These are phyloP conservation scores for Pecten maximus DNA, from an alignment of 2,888 invertebrate species.

Conservation along the genomic window DNA sequence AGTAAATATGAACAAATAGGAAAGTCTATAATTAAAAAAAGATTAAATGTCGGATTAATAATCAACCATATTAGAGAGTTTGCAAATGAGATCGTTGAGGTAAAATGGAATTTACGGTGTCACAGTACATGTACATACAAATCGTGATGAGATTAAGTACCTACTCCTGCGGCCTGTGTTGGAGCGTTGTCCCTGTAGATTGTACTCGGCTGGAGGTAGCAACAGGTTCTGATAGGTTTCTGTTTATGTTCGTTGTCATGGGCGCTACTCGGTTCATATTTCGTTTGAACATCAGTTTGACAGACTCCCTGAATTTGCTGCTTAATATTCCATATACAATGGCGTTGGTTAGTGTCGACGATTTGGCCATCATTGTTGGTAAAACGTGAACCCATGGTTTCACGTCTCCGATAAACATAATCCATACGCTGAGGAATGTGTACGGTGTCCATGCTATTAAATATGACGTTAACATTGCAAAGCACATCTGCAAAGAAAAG, in stretches of 20 bases:
- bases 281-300: neutral
- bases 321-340: slow-evolving; percentile 59
- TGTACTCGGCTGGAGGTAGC: neutral
- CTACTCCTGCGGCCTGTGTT: neutral
- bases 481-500: slow-evolving; percentile 54
- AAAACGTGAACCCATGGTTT: slow-evolving; percentile 56
- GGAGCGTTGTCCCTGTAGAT: neutral
- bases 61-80: too few species aligned
- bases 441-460: slow-evolving; percentile 63
- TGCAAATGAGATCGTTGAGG: too few species aligned
- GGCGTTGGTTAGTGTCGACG: slow-evolving; percentile 58
- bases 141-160: neutral
- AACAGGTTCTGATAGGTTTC: neutral
- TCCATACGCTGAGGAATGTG: slow-evolving; percentile 55
- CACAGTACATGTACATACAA: too few species aligned
- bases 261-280: neutral
- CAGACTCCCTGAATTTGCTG: slow-evolving; percentile 48
- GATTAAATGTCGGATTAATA: too few species aligned
- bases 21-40: too few species aligned
- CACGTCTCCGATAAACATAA: slow-evolving; percentile 52
- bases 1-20: too few species aligned
- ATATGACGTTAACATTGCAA: slow-evolving; percentile 58
- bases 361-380: slow-evolving; percentile 62
- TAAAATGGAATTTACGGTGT: too few species aligned
- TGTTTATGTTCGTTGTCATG: neutral